phyloP scores from a whole-genome alignment of 2,888 invertebrate genomes.

The Limnephilus lunatus region DNA sequence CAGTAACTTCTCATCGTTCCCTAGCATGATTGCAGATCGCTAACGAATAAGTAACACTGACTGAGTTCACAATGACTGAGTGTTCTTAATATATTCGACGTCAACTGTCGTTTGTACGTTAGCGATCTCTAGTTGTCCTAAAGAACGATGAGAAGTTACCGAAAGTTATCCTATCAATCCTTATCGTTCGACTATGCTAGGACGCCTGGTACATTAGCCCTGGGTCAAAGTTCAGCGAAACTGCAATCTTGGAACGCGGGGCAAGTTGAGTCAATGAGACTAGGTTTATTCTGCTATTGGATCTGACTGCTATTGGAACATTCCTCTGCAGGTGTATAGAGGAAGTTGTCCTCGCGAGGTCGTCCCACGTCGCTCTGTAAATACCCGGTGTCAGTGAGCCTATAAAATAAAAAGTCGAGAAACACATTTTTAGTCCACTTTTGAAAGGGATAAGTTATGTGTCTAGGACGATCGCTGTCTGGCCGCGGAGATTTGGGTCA shows the following conservation, averaged over 20 bases:
- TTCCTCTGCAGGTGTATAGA: not conserved
- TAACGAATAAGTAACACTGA: too few species aligned
- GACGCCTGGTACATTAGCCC: too few species aligned
- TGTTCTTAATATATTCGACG: too few species aligned
- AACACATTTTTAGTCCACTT: conserved; percentile 10
- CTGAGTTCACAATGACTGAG: too few species aligned
- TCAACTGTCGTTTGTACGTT: too few species aligned
- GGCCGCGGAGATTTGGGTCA: conserved; percentile 31
- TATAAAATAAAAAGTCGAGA: not conserved
- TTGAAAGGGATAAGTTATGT: conserved; percentile 48
- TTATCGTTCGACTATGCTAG: too few species aligned
- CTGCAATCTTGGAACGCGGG: not conserved
- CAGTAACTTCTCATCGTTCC: too few species aligned
- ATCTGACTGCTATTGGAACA: not conserved
- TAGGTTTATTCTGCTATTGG: not conserved
- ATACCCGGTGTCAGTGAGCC: not conserved
- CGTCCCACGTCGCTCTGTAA: not conserved
- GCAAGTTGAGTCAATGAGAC: not conserved
- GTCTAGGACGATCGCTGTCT: conserved; percentile 16
- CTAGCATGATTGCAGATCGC: too few species aligned
- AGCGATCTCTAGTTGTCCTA: too few species aligned
- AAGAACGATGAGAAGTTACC: too few species aligned
- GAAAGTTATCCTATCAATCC: too few species aligned
- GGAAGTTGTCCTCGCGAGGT: not conserved
- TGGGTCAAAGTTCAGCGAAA: not conserved